A percentile compares a stretch with the other conserved stretches of the same genome.
phyloP scores from a whole-genome alignment of 1,140 invertebrate genomes.

The Atta texana region DNA sequence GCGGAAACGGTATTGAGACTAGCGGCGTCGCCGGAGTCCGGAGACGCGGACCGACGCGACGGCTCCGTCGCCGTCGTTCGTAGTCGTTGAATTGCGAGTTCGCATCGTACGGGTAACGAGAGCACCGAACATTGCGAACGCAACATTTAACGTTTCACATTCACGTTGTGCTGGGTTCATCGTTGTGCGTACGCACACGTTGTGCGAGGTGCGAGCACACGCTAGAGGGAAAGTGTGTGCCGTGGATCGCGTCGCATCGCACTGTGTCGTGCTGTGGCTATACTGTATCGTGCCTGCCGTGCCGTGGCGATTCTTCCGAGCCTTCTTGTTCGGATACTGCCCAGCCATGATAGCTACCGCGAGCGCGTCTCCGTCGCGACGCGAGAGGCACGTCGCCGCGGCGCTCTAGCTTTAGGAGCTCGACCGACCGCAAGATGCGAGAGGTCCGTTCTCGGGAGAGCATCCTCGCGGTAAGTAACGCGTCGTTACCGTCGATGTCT shows the following conservation, averaged over 20 bases:
- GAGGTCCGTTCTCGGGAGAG: conserved; percentile 76
- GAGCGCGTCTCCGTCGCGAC: conserved; percentile 80
- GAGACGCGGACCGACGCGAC: conserved; percentile 40
- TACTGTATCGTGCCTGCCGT: background rate
- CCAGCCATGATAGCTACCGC: conserved; percentile 82
- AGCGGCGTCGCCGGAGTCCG: conserved; percentile 6
- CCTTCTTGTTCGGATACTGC: conserved; percentile 64
- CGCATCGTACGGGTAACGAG: background rate
- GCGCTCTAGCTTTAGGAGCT: conserved; percentile 26
- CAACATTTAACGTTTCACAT: background rate
- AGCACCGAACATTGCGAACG: background rate
- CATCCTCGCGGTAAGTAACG: conserved; percentile 76
- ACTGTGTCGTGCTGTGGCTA: background rate
- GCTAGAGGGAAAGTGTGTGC: conserved; percentile 18
- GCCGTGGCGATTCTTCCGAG: conserved; percentile 9
- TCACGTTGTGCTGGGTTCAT: background rate
- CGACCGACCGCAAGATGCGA: conserved; percentile 76
- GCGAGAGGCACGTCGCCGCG: conserved; percentile 75
- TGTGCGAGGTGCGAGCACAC: background rate
- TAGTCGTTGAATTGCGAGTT: background rate
- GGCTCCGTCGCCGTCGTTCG: conserved; percentile 26
- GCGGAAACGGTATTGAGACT: background rate
- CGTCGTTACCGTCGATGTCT: background rate
- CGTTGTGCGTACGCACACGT: conserved; percentile 28
- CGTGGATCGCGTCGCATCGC: background rate